Evolutionary conservation across 2,888 invertebrate genomes (phyloP).

Genomic region (Philereme vetulata): DNA sequence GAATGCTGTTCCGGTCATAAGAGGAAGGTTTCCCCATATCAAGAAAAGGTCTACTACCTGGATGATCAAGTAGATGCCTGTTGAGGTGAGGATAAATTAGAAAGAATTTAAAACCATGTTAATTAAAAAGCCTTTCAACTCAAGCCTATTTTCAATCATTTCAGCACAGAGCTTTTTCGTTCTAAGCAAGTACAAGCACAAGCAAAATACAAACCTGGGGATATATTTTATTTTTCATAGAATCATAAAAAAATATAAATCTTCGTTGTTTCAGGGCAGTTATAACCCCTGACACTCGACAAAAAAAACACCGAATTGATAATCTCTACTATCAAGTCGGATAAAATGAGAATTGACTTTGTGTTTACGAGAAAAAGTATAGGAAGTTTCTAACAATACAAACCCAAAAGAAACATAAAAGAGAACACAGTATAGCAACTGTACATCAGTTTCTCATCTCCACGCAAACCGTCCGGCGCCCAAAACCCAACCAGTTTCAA

Average conservation of each 20-base stretch:
- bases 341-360: too few species aligned
- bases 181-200: too few species aligned
- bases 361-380: not conserved
- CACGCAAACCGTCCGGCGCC: slow-evolving; percentile 52
- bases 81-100: not conserved
- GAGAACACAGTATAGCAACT: slow-evolving; percentile 55
- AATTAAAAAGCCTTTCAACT: too few species aligned
- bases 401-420: slow-evolving; percentile 73
- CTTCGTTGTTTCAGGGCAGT: too few species aligned
- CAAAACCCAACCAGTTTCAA: slow-evolving; percentile 69
- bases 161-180: too few species aligned
- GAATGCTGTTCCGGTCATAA: slow-evolving; percentile 75
- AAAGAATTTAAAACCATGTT: not conserved
- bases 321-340: too few species aligned
- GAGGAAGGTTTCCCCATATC: slow-evolving; percentile 74
- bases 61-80: slow-evolving; percentile 71
- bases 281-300: too few species aligned
- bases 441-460: slow-evolving; percentile 48
- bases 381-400: slow-evolving; percentile 32
- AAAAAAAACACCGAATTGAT: too few species aligned
- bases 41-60: slow-evolving; percentile 74
- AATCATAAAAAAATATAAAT: too few species aligned
- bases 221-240: too few species aligned
- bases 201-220: too few species aligned
- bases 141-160: too few species aligned